phyloP scores from a whole-genome alignment of 2,888 invertebrate genomes.

The Ctena decussata region DNA sequence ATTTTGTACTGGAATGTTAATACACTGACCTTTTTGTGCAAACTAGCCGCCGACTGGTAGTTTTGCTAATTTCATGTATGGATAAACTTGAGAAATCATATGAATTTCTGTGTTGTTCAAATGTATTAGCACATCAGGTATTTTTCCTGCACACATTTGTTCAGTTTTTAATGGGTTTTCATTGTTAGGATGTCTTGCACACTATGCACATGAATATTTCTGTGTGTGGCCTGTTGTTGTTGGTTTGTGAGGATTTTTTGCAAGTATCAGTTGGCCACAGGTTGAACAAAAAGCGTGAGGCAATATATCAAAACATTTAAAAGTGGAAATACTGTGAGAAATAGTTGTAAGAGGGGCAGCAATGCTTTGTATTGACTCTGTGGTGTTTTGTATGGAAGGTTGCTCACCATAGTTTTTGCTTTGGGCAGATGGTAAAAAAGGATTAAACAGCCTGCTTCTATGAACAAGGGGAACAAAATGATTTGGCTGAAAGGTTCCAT shows the following conservation, averaged over 20 bases:
- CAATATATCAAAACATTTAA: neutral
- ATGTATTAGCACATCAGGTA: neutral
- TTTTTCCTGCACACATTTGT: slow-evolving; percentile 18
- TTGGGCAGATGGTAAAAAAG: neutral
- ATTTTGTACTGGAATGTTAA: slow-evolving; percentile 29
- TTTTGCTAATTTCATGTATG: slow-evolving; percentile 29
- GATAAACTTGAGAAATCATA: slow-evolving; percentile 18
- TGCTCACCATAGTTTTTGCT: neutral
- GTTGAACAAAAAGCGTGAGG: neutral
- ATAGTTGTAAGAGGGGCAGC: neutral
- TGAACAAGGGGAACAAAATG: neutral
- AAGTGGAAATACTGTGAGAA: neutral
- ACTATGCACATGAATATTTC: neutral
- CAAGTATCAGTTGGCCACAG: neutral
- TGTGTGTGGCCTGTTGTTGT: neutral
- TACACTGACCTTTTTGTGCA: slow-evolving; percentile 38
- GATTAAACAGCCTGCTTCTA: neutral
- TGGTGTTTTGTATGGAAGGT: neutral
- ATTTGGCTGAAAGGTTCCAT: neutral
- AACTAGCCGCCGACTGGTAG: slow-evolving; percentile 35
- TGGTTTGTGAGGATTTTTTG: neutral
- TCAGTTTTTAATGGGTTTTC: neutral
- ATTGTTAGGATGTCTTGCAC: neutral
- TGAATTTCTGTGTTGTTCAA: neutral
- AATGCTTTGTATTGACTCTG: neutral